These are phyloP conservation scores for Plotosus lineatus DNA, from an alignment of 2,113 vertebrate genomes.

Conservation along the genomic window DNA sequence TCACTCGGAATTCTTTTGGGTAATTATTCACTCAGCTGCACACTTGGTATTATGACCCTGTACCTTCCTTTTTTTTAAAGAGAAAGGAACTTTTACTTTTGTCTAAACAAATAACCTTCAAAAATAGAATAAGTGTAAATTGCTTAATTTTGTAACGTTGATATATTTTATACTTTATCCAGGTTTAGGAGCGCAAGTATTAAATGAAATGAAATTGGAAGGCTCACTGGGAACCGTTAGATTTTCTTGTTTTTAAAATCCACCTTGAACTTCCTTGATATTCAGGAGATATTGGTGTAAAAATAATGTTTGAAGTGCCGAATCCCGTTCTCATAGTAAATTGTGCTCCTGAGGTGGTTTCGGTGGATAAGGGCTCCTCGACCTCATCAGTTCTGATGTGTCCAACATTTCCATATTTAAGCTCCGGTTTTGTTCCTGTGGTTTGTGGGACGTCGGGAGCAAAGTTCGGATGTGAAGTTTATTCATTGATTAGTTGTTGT, in stretches of 20 bases:
- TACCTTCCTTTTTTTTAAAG: not conserved
- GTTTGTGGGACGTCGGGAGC: constrained; percentile 27
- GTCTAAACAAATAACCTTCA: not conserved
- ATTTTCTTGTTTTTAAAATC: not conserved
- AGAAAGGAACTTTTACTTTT: not conserved
- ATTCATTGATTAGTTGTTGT: constrained; percentile 1
- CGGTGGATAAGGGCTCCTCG: not conserved
- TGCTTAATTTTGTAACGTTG: not conserved
- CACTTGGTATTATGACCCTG: not conserved
- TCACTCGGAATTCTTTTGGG: not conserved
- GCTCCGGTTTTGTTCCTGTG: not conserved
- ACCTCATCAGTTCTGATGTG: not conserved
- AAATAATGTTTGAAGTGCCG: no score
- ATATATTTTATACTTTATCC: not conserved
- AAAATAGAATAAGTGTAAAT: not conserved
- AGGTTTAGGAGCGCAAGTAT: not conserved
- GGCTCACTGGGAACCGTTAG: no score
- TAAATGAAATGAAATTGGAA: not conserved
- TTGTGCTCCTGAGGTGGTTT: not conserved
- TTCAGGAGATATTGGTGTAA: not conserved
- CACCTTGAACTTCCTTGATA: not conserved
- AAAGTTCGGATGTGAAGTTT: constrained; percentile 47
- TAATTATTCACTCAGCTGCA: not conserved
- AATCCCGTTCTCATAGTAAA: not conserved
- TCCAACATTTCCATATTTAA: not conserved